Conservation (phyloP, 2,888 invertebrate genomes). For the Automeris io region DNA sequence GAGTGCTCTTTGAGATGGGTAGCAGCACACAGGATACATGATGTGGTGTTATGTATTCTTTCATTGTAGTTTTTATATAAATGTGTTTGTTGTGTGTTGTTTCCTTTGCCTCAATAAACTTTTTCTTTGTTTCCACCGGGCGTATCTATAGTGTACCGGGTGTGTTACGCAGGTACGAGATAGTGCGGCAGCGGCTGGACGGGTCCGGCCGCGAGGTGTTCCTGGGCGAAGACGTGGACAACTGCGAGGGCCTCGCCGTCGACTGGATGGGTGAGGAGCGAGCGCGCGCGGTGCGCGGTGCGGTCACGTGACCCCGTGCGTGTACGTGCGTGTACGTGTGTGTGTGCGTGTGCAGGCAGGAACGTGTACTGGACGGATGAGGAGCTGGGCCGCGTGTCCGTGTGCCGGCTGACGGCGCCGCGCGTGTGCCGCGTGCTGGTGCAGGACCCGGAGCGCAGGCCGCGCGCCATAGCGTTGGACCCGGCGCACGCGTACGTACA, state of each 20-base stretch:
- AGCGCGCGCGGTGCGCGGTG: background rate
- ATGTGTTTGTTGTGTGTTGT: too few relatives aligned
- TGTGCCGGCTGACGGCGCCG: slow-evolving; percentile 79
- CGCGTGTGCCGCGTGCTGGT: slow-evolving; percentile 74
- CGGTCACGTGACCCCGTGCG: background rate
- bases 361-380: slow-evolving; percentile 92
- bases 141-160: slow-evolving; percentile 14
- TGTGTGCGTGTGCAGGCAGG: slow-evolving; percentile 30
- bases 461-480: slow-evolving; percentile 80
- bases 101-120: too few relatives aligned
- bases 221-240: slow-evolving; percentile 75
- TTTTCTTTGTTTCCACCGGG: too few relatives aligned
- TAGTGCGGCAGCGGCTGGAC: slow-evolving; percentile 80
- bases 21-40: too few relatives aligned
- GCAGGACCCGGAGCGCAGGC: slow-evolving; percentile 77
- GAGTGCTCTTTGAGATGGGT: too few relatives aligned
- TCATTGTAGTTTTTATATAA: too few relatives aligned
- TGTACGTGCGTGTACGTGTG: slow-evolving; percentile 28
- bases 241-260: slow-evolving; percentile 86
- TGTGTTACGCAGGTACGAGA: slow-evolving; percentile 63
- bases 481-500: slow-evolving; percentile 80
- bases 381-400: slow-evolving; percentile 81
- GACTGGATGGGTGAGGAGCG: slow-evolving; percentile 84
- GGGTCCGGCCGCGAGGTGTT: slow-evolving; percentile 76
- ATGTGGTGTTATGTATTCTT: too few relatives aligned